Evolutionary conservation across 1,140 invertebrate genomes (phyloP).

Genomic region (Drosophila fuyamai): DNA sequence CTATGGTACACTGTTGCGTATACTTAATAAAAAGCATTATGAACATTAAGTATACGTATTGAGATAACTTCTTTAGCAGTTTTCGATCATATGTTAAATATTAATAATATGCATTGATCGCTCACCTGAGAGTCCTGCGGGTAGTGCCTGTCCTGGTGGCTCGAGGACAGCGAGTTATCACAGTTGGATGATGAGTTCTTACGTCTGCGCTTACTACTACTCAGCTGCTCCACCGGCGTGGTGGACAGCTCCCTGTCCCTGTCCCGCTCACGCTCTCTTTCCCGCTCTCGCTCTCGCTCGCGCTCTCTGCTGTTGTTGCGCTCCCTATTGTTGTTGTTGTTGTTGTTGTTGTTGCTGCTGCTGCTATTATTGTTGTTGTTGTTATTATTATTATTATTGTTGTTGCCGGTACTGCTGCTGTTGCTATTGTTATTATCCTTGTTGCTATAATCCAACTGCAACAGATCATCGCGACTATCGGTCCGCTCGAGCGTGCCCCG

Average conservation of each 20-base stretch:
- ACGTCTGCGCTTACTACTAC: conserved; percentile 89
- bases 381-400: conserved; percentile 41
- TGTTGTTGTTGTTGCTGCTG: conserved; percentile 59
- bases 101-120: not conserved
- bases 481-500: conserved; percentile 75
- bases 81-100: no score
- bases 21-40: not conserved
- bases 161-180: conserved; percentile 88
- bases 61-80: no score
- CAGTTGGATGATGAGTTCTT: conserved; percentile 89
- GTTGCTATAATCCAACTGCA: conserved; percentile 83
- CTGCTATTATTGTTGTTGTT: conserved; percentile 49
- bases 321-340: conserved; percentile 69
- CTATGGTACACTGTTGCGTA: not conserved
- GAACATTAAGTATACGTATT: not conserved
- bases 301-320: conserved; percentile 73
- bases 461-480: conserved; percentile 81
- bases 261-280: conserved; percentile 68
- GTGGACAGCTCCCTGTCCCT: conserved; percentile 81
- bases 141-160: conserved; percentile 87
- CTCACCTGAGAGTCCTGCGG: conserved; percentile 88
- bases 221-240: conserved; percentile 84
- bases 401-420: conserved; percentile 57
- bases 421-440: conserved; percentile 79
- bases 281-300: conserved; percentile 20